phyloP scores from a whole-genome alignment of 1,140 invertebrate species.

The Drosophila novamexicana region DNA sequence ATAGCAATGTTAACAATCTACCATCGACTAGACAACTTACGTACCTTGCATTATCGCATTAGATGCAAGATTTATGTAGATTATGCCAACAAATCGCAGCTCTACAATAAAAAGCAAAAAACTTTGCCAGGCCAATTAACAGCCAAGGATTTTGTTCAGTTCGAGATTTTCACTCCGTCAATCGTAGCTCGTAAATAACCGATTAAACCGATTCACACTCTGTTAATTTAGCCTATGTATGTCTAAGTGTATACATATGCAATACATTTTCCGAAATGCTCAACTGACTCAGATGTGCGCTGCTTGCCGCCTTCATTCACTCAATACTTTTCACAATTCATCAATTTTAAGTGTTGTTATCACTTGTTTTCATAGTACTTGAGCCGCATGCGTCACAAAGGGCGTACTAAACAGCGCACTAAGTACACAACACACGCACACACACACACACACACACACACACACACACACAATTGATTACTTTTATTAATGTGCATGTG shows the following conservation, averaged over 20 bases:
- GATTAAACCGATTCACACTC: slow-evolving; percentile 23
- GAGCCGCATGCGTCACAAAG: slow-evolving; percentile 24
- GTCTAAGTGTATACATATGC: not conserved
- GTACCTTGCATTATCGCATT: slow-evolving; percentile 25
- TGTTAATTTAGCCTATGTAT: slow-evolving; percentile 25
- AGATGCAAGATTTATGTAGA: slow-evolving; percentile 29
- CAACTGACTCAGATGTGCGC: not conserved
- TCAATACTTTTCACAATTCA: slow-evolving; percentile 5
- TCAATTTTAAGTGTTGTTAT: slow-evolving; percentile 27
- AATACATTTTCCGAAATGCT: slow-evolving; percentile 5
- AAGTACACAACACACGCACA: slow-evolving; percentile 1
- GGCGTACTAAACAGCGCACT: slow-evolving; percentile 13
- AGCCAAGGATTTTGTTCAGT: slow-evolving; percentile 24
- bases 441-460: slow-evolving; percentile 6
- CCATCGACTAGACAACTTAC: slow-evolving; percentile 24
- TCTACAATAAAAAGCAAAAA: not conserved
- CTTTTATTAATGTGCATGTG: slow-evolving; percentile 23
- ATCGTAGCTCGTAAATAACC: slow-evolving; percentile 29
- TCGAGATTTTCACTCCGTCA: slow-evolving; percentile 23
- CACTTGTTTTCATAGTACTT: slow-evolving; percentile 17
- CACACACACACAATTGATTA: not conserved
- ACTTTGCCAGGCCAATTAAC: slow-evolving; percentile 23
- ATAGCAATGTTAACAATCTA: slow-evolving; percentile 15
- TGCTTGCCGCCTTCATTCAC: not conserved
- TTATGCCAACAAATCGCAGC: slow-evolving; percentile 24